These are phyloP conservation scores for Elymnias hypermnestra DNA, from an alignment of 1,140 invertebrate species.

Conservation along the genomic window DNA sequence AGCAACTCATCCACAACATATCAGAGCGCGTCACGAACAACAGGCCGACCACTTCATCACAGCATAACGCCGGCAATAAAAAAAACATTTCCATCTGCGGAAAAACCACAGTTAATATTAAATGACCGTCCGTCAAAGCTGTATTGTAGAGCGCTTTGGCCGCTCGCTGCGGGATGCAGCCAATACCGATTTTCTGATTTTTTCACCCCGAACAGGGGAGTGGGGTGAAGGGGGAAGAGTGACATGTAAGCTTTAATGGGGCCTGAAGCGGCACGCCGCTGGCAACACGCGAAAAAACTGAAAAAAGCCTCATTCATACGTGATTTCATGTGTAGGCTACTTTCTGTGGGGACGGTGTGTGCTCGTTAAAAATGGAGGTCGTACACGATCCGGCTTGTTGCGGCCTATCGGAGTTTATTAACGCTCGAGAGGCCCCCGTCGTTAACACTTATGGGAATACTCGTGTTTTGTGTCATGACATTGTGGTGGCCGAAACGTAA, in stretches of 20 bases:
- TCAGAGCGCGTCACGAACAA: slow-evolving; percentile 69
- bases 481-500: neutral
- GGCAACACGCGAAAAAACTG: slow-evolving; percentile 69
- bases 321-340: slow-evolving; percentile 74
- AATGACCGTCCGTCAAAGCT: slow-evolving; percentile 73
- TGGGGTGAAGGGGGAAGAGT: slow-evolving; percentile 38
- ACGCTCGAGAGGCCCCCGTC: slow-evolving; percentile 44
- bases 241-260: slow-evolving; percentile 75
- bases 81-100: slow-evolving; percentile 74
- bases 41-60: slow-evolving; percentile 67
- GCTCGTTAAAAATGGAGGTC: slow-evolving; percentile 72
- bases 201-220: slow-evolving; percentile 32
- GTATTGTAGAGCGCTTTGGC: slow-evolving; percentile 62
- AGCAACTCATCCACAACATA: slow-evolving; percentile 58
- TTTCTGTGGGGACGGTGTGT: slow-evolving; percentile 66
- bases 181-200: slow-evolving; percentile 73
- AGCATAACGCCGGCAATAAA: slow-evolving; percentile 63
- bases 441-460: slow-evolving; percentile 35
- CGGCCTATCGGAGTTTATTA: slow-evolving; percentile 69
- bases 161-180: slow-evolving; percentile 58
- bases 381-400: slow-evolving; percentile 63
- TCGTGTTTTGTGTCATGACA: slow-evolving; percentile 16
- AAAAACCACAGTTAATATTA: slow-evolving; percentile 75
- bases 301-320: slow-evolving; percentile 73
- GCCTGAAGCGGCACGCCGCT: slow-evolving; percentile 59